Percentiles rank a stretch among this genome's conserved stretches.
phyloP scores from a whole-genome alignment of 2,113 vertebrate species.

The Bambusicola thoracicus region DNA sequence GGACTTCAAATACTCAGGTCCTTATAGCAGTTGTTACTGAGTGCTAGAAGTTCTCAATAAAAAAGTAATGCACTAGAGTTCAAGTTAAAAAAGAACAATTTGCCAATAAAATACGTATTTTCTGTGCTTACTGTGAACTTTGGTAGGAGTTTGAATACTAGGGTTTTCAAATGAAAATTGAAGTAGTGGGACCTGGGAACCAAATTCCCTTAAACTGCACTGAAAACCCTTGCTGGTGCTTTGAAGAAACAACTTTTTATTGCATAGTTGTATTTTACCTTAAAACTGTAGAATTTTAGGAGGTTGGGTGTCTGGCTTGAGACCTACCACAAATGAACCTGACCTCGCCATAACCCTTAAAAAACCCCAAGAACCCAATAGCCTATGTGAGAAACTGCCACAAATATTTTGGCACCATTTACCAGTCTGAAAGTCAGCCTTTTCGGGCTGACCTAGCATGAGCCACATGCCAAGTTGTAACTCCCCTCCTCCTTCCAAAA shows the following conservation, averaged over 20 bases:
- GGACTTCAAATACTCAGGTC: neutral
- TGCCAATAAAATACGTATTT: slow-evolving; percentile 50
- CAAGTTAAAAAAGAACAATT: slow-evolving; percentile 16
- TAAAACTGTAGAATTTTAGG: slow-evolving; percentile 38
- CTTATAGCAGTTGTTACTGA: slow-evolving; percentile 36
- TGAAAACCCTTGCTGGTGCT: neutral
- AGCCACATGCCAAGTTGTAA: slow-evolving; percentile 25
- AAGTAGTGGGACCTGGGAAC: slow-evolving; percentile 24
- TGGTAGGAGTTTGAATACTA: neutral
- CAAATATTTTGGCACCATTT: slow-evolving; percentile 64
- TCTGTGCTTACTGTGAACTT: neutral
- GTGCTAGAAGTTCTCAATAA: slow-evolving; percentile 27
- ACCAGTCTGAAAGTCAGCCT: slow-evolving; percentile 36
- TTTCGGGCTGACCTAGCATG: slow-evolving; percentile 56
- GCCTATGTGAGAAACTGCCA: slow-evolving; percentile 62
- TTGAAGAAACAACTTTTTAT: slow-evolving; percentile 54
- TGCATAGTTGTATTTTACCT: slow-evolving; percentile 27
- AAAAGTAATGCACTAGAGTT: slow-evolving; percentile 49
- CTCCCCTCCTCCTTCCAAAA: slow-evolving; percentile 27
- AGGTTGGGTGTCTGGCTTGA: slow-evolving; percentile 51
- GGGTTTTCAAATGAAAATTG: slow-evolving; percentile 12
- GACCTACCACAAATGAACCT: slow-evolving; percentile 65
- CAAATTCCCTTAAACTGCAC: neutral
- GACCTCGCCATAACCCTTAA: slow-evolving; percentile 60
- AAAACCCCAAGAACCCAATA: slow-evolving; percentile 27